These are phyloP conservation scores for Corbicula japonica DNA, from an alignment of 2,888 invertebrate species.

Conservation along the genomic window DNA sequence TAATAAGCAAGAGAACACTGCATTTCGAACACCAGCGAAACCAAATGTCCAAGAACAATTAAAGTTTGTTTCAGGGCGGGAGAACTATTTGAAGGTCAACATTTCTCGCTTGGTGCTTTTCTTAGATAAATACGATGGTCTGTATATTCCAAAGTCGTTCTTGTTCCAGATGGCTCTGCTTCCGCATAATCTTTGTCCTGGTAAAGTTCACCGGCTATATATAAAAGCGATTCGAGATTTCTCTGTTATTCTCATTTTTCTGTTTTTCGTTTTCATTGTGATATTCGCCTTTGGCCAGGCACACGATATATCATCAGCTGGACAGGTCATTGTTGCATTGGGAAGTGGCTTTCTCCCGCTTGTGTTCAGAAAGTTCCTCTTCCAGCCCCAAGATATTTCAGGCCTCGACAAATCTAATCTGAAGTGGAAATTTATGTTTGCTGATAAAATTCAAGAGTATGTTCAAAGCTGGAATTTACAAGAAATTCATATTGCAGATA, in stretches of 20 bases:
- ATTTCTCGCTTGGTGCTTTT: constrained; percentile 39
- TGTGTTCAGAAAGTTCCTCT: constrained; percentile 50
- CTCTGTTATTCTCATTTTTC: constrained; percentile 36
- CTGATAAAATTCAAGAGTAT: constrained; percentile 23
- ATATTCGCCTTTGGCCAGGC: constrained; percentile 60
- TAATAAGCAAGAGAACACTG: constrained; percentile 41
- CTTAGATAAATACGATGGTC: constrained; percentile 45
- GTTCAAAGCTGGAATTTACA: constrained; percentile 34
- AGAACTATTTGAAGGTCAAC: constrained; percentile 45
- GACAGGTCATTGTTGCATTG: constrained; percentile 47
- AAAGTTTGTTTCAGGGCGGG: constrained; percentile 14
- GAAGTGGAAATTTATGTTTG: constrained; percentile 45
- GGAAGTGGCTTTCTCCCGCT: constrained; percentile 57
- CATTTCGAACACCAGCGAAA: constrained; percentile 30
- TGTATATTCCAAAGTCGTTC: constrained; percentile 48
- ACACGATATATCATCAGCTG: constrained; percentile 41
- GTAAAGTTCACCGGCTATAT: constrained; percentile 42
- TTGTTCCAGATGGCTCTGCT: constrained; percentile 42
- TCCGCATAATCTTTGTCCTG: constrained; percentile 46
- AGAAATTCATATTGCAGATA: constrained; percentile 20
- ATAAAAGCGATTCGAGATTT: constrained; percentile 48
- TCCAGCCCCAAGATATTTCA: constrained; percentile 30
- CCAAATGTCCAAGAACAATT: constrained; percentile 4
- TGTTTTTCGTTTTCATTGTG: constrained; percentile 52
- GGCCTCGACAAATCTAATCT: constrained; percentile 46